phyloP scores from a whole-genome alignment of 2,113 vertebrate species.

The Laticauda colubrina region DNA sequence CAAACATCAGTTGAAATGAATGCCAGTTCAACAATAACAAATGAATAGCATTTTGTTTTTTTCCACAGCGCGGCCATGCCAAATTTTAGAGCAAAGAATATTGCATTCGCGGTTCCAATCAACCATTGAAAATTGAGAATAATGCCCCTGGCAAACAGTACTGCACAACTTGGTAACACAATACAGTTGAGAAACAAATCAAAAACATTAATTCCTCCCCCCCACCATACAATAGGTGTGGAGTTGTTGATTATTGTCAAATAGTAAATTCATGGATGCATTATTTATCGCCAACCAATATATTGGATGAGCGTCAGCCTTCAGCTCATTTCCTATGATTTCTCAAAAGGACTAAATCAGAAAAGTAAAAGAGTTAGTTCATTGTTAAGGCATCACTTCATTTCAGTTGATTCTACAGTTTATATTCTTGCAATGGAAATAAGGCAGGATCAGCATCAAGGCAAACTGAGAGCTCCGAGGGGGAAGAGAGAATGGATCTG shows the following conservation, averaged over 20 bases:
- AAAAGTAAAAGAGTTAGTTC: constrained; percentile 47
- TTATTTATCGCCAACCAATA: not conserved
- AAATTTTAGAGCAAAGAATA: constrained; percentile 11
- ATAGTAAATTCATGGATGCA: constrained; percentile 16
- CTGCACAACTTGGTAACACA: not conserved
- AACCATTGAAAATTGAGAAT: constrained; percentile 27
- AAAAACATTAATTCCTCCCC: constrained; percentile 22
- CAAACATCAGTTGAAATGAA: not conserved
- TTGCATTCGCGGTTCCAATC: constrained; percentile 8
- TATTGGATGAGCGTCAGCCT: not conserved
- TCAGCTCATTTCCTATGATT: not conserved
- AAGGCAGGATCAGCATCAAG: constrained; percentile 3
- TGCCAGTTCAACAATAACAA: constrained; percentile 8
- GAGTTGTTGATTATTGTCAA: constrained; percentile 21
- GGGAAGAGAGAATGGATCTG: no score
- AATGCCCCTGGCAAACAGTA: constrained; percentile 16
- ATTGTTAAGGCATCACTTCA: constrained; percentile 47
- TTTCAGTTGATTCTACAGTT: constrained; percentile 42
- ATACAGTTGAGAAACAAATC: constrained; percentile 4
- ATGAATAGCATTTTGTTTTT: constrained; percentile 14
- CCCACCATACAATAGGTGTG: not conserved
- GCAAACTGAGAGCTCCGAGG: no score
- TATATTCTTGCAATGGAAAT: constrained; percentile 59
- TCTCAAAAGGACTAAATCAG: constrained; percentile 46
- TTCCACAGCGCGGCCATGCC: not conserved